Evolutionary conservation across 2,888 invertebrate genomes (phyloP).

Genomic region (Drosophila melanosoma): DNA sequence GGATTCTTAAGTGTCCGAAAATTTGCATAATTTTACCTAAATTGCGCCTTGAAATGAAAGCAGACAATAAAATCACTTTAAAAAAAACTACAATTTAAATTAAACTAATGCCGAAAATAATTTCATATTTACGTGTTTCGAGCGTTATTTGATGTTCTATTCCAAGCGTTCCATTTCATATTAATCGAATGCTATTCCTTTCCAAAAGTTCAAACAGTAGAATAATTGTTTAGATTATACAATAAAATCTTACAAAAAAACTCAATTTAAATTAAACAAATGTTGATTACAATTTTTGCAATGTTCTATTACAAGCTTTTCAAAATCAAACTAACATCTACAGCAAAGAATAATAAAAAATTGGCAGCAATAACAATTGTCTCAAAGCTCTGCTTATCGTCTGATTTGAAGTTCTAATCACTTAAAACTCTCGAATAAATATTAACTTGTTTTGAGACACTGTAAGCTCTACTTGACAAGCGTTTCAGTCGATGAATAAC

Average conservation of each 20-base stretch:
- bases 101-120: background rate
- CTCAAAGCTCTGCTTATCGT: background rate
- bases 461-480: background rate
- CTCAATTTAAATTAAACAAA: background rate
- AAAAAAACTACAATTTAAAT: background rate
- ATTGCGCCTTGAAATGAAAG: constrained; percentile 20
- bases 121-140: background rate
- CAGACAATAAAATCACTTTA: background rate
- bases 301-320: background rate
- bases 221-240: background rate
- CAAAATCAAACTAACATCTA: background rate
- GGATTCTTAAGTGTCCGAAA: constrained; percentile 30
- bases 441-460: background rate
- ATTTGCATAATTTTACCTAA: constrained; percentile 49
- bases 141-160: background rate
- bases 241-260: background rate
- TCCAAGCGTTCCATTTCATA: background rate
- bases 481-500: background rate
- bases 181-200: background rate
- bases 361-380: background rate
- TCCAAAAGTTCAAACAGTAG: background rate
- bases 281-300: background rate
- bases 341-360: background rate
- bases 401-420: background rate
- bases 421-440: background rate